Percentiles rank a stretch among this genome's conserved stretches.
phyloP scores from a whole-genome alignment of 1,140 invertebrate species.

The Drosophila quadrilineata region DNA sequence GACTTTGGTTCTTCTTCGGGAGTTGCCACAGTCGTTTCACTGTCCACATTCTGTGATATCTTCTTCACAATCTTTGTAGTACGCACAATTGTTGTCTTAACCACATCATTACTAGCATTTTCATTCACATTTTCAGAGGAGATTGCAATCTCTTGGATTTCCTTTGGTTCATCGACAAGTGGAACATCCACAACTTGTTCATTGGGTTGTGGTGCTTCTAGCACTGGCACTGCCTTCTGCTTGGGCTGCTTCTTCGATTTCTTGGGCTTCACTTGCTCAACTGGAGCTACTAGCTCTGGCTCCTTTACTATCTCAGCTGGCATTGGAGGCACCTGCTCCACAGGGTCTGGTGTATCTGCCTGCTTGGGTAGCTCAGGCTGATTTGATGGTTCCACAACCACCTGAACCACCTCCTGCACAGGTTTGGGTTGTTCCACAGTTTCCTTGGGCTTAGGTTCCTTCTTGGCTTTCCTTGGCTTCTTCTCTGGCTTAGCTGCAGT shows the following conservation, averaged over 20 bases:
- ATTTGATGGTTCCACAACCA: no score
- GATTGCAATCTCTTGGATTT: background rate
- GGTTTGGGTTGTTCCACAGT: no score
- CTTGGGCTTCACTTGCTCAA: background rate
- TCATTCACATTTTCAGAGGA: conserved; percentile 4
- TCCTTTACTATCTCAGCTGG: no score
- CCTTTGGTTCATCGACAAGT: background rate
- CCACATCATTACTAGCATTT: conserved; percentile 49
- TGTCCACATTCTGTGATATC: conserved; percentile 62
- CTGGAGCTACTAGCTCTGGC: background rate
- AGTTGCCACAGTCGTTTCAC: conserved; percentile 9
- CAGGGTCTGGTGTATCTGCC: no score
- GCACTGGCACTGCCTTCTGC: background rate
- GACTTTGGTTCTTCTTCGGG: conserved; percentile 6
- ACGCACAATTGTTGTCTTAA: conserved; percentile 73
- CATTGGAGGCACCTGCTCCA: no score
- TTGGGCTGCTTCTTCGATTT: background rate
- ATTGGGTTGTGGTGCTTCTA: background rate
- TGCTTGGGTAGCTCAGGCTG: no score
- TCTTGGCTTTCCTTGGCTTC: conserved; percentile 11
- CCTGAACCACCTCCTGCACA: no score
- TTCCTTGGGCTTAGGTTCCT: background rate
- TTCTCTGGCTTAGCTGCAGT: conserved; percentile 13
- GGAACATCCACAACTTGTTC: background rate
- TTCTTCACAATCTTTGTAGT: conserved; percentile 78